Percentiles rank a stretch among this genome's conserved stretches.
Conservation (phyloP, 2,113 vertebrate genomes). For the Melanostigma gelatinosum region DNA sequence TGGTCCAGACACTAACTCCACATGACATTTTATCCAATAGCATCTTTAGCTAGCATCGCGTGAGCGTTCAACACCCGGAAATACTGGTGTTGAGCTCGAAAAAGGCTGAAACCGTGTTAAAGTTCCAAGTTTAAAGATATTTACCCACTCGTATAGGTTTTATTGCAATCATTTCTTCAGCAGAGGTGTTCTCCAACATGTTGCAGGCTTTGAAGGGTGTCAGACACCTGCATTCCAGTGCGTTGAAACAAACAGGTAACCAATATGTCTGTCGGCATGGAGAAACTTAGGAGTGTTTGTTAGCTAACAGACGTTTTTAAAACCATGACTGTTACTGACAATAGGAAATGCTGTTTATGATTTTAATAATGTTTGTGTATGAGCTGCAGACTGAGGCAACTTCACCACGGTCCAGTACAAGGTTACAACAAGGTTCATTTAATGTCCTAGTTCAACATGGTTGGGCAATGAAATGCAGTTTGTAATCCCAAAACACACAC, state of each 20-base stretch:
- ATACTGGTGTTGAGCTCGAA: not conserved
- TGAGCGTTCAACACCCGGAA: constrained; percentile 42
- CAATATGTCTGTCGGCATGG: too few relatives aligned
- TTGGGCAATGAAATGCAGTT: not conserved
- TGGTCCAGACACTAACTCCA: not conserved
- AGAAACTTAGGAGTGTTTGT: not conserved
- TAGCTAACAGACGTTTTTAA: not conserved
- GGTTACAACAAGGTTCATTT: not conserved
- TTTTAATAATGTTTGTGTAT: not conserved
- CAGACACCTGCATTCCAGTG: constrained; percentile 57
- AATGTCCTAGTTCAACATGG: not conserved
- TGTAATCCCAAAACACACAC: not conserved
- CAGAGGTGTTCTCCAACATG: constrained; percentile 40
- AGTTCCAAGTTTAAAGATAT: not conserved
- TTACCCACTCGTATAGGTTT: not conserved
- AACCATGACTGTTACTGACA: not conserved
- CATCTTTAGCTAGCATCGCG: not conserved
- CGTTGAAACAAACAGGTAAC: constrained; percentile 68
- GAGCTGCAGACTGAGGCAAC: not conserved
- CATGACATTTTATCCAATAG: constrained; percentile 36
- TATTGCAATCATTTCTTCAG: too few relatives aligned
- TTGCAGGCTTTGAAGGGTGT: constrained; percentile 69
- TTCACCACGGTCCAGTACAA: not conserved
- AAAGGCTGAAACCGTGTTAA: too few relatives aligned
- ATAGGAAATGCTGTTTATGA: not conserved